Evolutionary conservation across 2,888 invertebrate genomes (phyloP), one percentile per base, ranked within the genome.

Genomic region (Elegia similella): DNA sequence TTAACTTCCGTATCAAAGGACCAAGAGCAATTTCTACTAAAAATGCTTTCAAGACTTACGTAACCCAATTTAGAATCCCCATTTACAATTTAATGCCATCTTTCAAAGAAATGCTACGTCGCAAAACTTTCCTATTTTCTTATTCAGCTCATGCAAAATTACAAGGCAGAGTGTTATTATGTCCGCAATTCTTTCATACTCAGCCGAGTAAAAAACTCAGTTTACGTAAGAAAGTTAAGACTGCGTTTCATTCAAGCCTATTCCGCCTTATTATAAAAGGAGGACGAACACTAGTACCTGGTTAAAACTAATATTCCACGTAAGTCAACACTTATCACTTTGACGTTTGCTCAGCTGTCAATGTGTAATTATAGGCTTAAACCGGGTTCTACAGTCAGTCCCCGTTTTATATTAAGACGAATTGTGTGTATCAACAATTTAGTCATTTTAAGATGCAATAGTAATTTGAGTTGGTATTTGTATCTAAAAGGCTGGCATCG

Each of bases 61-160:
- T 50, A 50, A 50, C 50, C 16, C 15, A 34, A 32, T 50, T 50
- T 34, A 17, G 17, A 34, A 17, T 34, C 32, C 15, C 10, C 7
- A n/a, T 50, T 50, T 16, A 50, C 48, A 50, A 50, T 50, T 16
- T 50, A 34, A 50, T 17, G 16, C 34, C 16, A 50, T 50, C 32
- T 50, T 50, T 38, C 16, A 34, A 34, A 50, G 17, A 16, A 50
- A 38, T 34, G 10, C 32, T 16, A 30, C 50, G 50, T 50, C 10
- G 16, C 50, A 50, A 50, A 50, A 50, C 34, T 38, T 50, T 12
- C 50, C 50, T 16, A 16, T 17, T 50, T 50, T 34, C 34, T 50
- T 50, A 50, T 34, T 50, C 34, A 34, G 34, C 50, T 34, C 50
- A 50, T 50, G 50, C 50, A 50, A 50, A 50, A 50, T 50, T 50